A percentile compares a stretch with the other conserved stretches of the same genome.
These are phyloP conservation scores for Volucella inanis DNA, from an alignment of 2,888 invertebrate genomes.

Conservation along the genomic window DNA sequence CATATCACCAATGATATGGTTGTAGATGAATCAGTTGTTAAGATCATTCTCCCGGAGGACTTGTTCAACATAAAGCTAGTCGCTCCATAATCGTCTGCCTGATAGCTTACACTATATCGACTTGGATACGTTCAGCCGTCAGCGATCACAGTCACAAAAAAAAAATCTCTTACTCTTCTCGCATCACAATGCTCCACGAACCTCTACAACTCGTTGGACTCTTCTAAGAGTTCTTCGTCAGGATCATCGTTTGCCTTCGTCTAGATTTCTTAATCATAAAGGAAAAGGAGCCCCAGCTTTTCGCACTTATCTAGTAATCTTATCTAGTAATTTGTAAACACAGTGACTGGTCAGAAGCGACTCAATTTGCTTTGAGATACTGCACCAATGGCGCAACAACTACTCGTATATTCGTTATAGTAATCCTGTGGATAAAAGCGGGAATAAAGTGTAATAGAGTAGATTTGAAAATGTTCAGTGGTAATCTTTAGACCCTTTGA, in stretches of 20 bases:
- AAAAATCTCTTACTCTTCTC: slow-evolving; percentile 94
- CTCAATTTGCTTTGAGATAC: slow-evolving; percentile 18
- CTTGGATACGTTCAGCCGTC: slow-evolving; percentile 96
- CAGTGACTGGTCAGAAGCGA: slow-evolving; percentile 4
- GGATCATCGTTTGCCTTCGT: slow-evolving; percentile 96
- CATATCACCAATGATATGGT: no score
- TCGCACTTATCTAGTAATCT: not conserved
- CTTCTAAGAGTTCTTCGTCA: slow-evolving; percentile 93
- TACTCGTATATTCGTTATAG: slow-evolving; percentile 49
- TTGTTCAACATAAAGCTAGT: slow-evolving; percentile 90
- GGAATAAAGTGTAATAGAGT: slow-evolving; percentile 43
- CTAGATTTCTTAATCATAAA: slow-evolving; percentile 97
- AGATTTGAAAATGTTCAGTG: no score
- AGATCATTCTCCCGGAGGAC: slow-evolving; percentile 97
- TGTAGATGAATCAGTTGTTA: slow-evolving; percentile 93
- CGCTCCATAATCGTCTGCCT: slow-evolving; percentile 91
- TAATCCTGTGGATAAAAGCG: slow-evolving; percentile 37
- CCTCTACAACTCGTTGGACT: slow-evolving; percentile 94
- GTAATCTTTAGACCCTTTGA: no score
- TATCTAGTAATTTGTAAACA: slow-evolving; percentile 23
- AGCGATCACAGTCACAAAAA: slow-evolving; percentile 91
- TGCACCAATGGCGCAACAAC: slow-evolving; percentile 17
- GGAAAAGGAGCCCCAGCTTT: slow-evolving; percentile 84
- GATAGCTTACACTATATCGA: slow-evolving; percentile 95
- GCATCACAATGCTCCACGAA: slow-evolving; percentile 94